Evolutionary conservation across 2,113 vertebrate species (phyloP), one percentile per base, ranked within the genome.

Genomic region (Mirounga angustirostris): DNA sequence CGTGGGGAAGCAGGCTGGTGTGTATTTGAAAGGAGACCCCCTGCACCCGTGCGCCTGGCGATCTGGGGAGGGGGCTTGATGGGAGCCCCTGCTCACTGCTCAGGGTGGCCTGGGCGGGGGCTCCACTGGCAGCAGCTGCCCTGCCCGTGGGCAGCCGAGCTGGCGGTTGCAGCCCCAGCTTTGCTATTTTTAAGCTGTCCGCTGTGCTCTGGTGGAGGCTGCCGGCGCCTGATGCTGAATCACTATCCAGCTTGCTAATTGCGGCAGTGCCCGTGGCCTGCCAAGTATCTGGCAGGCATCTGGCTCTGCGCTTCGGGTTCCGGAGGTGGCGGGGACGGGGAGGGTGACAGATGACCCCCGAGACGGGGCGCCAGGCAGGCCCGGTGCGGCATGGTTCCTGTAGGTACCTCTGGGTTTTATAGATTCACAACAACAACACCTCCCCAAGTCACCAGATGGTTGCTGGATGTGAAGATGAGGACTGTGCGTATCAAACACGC

Each of bases 101-200:
- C 22, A 61, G 59, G 22, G 22, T 4, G 59, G 58, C 58, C 52
- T 46, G 46, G 46, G 7, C 46, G 46, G 46, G 46, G 46, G 46
- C 7, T 46, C 46, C 46, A 46, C 8, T 0, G 46, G 46, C 7
- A 1, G 46, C 46, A 46, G 46, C 46, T 46, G 46, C 46, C 46
- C 7, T 46, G 46, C 46, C 46, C 46, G 46, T 46, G 46, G 46
- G 59, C 59, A 61, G 59, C 59, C 59, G 22, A 46, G 24, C 59
- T 63, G 61, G 26, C 5, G 28, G 67, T 87, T 65, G 97, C 94
- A 97, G 97, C 91, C 43, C 2, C 61, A 33, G 30, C 63, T 65
- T 89, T 92, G 96, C 98, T 98, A 98, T 98, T 98, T 98, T 98
- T 98, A 98, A 98, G 98, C 97, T 84, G 94, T 97, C 97, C 78